Conservation (phyloP, 2,113 vertebrate species). For the Calypte anna region DNA sequence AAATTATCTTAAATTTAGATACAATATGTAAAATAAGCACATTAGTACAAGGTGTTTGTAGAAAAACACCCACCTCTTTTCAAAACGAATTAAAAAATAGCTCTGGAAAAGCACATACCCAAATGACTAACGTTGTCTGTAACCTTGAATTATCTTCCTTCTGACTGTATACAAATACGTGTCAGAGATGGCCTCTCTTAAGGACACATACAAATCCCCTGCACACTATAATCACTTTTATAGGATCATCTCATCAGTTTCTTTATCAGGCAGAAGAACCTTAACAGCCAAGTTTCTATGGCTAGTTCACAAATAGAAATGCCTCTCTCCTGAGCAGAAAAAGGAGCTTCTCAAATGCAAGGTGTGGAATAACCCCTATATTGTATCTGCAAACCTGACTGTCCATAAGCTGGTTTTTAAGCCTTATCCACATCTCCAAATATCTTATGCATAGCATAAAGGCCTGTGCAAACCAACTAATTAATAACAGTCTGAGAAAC, state of each 20-base stretch:
- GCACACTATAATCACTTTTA: background rate
- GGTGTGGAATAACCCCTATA: background rate
- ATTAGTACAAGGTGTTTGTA: background rate
- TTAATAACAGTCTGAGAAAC: background rate
- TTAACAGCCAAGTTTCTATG: background rate
- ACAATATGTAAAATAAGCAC: background rate
- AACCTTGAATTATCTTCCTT: constrained; percentile 41
- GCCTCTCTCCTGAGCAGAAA: background rate
- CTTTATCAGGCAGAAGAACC: background rate
- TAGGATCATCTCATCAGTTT: background rate
- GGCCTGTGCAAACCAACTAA: background rate
- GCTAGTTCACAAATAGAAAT: background rate
- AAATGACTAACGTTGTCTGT: background rate
- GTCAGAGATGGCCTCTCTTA: constrained; percentile 27
- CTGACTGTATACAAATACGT: background rate
- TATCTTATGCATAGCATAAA: background rate
- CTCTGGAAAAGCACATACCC: background rate
- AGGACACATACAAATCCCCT: background rate
- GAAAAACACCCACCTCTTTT: background rate
- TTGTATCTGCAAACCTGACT: background rate
- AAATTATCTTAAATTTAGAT: background rate
- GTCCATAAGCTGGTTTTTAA: background rate
- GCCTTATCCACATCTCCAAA: background rate
- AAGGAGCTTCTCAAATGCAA: background rate
- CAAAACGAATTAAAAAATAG: background rate